Evolutionary conservation across 64 coral and sea anemone species (phyloP), one percentile per base, ranked within the genome.

Genomic region (Stichodactyla mertensii): DNA sequence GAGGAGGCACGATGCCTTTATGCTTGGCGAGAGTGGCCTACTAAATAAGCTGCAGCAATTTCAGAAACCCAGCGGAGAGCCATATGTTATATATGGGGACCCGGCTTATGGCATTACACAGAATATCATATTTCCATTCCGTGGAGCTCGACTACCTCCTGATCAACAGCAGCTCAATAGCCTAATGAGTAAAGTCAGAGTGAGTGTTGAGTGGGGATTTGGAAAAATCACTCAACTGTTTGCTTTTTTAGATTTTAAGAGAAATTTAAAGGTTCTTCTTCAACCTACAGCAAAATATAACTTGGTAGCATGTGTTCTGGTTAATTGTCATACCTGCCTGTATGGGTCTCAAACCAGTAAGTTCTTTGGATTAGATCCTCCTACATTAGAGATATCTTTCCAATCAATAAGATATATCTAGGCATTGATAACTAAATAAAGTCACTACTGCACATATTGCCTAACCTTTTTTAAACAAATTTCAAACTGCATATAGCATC

Each of bases 81-180:
- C 85, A 83, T 91, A 86, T 13, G 77, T 86, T 28, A 91, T 91
- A 80, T 86, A 91, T 31, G 28, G 28, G 28, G 28, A 31, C 28
- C 28, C 28, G 28, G 28, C 28, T 31, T 31, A 31, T 31, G 85
- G 90, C 53, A 55, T 92, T 71, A 77, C 85, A 28, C 77, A 57
- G 26, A 92, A 92, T 61, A 92, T 92, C 24, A 24, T 92, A 54
- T 9, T 85, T 71, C 90, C 90, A 31, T 92, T 87, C 85, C 79
- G 78, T 87, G 28, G 54, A 53, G 84, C 89, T 53, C 89, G 86
- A 56, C 74, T 86, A 28, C 86, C 89, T 64, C 19, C 64, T 91
- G 84, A 81, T 81, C 64, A 91, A 82, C 89, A 91, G 58, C 71
- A 80, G 86, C 86, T 91, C 52, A 87, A 91, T 87, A 87, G 54